Base-by-base conservation (phyloP, 37 sponge, comb jelly and placozoan species). In the Ephydatia muelleri region DNA sequence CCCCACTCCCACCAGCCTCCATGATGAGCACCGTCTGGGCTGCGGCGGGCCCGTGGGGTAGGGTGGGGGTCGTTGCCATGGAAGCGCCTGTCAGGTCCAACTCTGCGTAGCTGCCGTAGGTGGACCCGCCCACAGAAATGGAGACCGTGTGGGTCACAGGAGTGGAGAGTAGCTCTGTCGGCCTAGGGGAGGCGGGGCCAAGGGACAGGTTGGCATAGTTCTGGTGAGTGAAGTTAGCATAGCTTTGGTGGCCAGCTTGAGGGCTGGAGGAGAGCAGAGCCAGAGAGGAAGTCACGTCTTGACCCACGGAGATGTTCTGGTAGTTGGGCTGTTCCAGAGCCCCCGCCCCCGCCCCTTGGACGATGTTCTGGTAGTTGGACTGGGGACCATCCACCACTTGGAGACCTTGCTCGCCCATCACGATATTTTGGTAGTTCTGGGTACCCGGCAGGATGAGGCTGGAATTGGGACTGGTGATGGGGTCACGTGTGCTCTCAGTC, bases 341-440 rank as follows among this genome's bases (percentile, higher is more conserved):
- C 8, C 5, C 27, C 1, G 33, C 76, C 2, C 19, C 84, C 2
- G 27, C 30, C 9, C 79, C 57, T 23, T 79, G 38, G 28, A 49
- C 40, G 26, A 79, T 38, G 33, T 84, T 89, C 69, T 81, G 69
- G 76, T 79, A 84, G 37, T 27, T 75, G 33, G 65, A 66, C 33
- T 72, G 73, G 31, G 31, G 34, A 32, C 26, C 14, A 14, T 35
- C 34, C 27, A 32, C 33, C 37, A 28, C 27, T 23, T 76, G 38
- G 23, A 40, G 38, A 37, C 38, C 28, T 27, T 76, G 57, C 57
- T 57, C 57, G 19, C 57, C 57, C 19, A 57, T 14, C 57, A 57
- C 57, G 16, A 57, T 14, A 21, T 57, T 57, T 14, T 57, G 14
- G 57, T 57, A 35, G 39, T 39, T 35, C 39, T 38, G 29, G 64